Conservation (phyloP, 2,113 vertebrate genomes). For the Mesoclemmys tuberculata region DNA sequence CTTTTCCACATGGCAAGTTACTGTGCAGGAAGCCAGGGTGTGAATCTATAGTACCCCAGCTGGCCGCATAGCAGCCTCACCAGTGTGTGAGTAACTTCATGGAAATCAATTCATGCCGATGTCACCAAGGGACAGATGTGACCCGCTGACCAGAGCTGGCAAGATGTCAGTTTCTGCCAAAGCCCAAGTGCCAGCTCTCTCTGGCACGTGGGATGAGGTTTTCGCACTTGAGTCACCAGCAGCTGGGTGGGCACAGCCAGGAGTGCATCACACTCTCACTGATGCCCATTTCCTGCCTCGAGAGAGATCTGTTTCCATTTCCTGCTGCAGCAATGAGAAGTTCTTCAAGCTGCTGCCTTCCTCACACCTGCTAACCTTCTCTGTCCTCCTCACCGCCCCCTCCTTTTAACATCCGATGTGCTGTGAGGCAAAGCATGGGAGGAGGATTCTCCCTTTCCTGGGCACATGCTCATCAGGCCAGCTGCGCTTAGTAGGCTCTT, state of each 20-base stretch:
- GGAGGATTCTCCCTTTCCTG: conserved; percentile 23
- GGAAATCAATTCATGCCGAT: neutral
- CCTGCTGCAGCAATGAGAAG: neutral
- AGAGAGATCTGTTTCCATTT: neutral
- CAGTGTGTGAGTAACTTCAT: neutral
- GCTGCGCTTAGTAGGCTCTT: neutral
- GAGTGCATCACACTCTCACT: neutral
- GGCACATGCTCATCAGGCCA: neutral
- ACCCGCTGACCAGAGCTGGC: neutral
- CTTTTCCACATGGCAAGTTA: neutral
- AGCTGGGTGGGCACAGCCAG: neutral
- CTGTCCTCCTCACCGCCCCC: neutral
- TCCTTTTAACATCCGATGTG: neutral
- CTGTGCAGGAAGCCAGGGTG: neutral
- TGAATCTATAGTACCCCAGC: neutral
- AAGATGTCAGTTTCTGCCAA: neutral
- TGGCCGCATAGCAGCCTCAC: neutral
- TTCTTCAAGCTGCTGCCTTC: neutral
- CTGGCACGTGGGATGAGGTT: neutral
- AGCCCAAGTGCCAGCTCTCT: neutral
- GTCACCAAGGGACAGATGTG: neutral
- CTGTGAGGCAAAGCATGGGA: neutral
- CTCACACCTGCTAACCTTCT: neutral
- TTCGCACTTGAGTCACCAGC: neutral
- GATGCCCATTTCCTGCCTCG: neutral